Conservation (phyloP, 2,113 vertebrate genomes). For the Propithecus coquereli region DNA sequence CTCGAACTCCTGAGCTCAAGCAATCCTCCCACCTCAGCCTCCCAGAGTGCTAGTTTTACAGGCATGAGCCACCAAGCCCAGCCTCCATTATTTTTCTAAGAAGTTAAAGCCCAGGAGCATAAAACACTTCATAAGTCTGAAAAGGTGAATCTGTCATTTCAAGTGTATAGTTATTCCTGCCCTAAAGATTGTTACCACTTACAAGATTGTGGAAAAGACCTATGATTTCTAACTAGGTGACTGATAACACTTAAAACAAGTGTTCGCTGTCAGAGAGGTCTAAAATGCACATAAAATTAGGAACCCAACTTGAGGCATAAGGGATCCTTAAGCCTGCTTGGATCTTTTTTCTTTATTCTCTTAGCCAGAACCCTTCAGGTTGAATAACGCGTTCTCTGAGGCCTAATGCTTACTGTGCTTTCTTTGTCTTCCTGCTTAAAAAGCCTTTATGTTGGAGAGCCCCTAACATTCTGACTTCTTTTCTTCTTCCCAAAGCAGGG, state of each 20-base stretch:
- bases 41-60: too few relatives aligned
- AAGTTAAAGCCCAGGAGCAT: background rate
- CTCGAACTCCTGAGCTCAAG: too few relatives aligned
- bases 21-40: too few relatives aligned
- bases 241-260: background rate
- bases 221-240: background rate
- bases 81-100: background rate
- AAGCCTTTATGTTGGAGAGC: constrained; percentile 19
- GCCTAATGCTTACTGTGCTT: background rate
- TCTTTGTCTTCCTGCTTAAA: constrained; percentile 40
- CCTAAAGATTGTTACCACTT: constrained; percentile 28
- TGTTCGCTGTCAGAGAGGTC: background rate
- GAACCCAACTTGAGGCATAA: background rate
- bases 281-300: background rate
- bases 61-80: too few relatives aligned
- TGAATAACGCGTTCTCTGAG: constrained; percentile 16
- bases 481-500: background rate
- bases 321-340: background rate
- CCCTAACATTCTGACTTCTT: background rate
- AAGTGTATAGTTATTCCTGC: background rate
- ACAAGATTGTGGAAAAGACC: background rate
- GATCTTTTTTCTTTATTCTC: constrained; percentile 45
- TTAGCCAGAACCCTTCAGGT: background rate
- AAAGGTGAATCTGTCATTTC: background rate
- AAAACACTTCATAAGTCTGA: background rate